A percentile compares a stretch with the other conserved stretches of the same genome.
phyloP scores from a whole-genome alignment of 2,797 vertebrate genomes.

The Epinephelus awoara region DNA sequence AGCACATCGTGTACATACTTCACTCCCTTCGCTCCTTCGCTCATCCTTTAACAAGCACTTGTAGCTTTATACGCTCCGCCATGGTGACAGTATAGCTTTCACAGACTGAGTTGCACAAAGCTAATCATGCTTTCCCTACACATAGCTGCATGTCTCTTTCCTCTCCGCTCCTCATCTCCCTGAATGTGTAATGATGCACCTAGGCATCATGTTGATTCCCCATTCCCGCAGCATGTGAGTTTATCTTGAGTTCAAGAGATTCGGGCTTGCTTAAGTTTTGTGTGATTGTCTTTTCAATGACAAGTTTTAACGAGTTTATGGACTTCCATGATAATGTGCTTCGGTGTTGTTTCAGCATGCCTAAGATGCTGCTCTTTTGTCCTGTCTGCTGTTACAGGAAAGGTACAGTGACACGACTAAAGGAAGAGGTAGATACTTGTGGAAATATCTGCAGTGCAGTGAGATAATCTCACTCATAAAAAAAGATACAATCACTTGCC shows the following conservation, averaged over 20 bases:
- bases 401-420: not conserved
- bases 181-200: slow-evolving; percentile 9
- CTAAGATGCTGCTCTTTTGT: not conserved
- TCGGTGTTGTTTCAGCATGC: not conserved
- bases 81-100: slow-evolving; percentile 27
- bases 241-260: slow-evolving; percentile 16
- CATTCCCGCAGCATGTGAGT: not conserved
- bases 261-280: not conserved
- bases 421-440: not conserved
- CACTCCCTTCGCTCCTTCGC: not conserved
- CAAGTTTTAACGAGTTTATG: not conserved
- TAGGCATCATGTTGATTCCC: not conserved
- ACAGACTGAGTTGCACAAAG: slow-evolving; percentile 8
- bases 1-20: slow-evolving; percentile 7
- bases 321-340: not conserved
- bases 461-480: slow-evolving; percentile 27
- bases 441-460: slow-evolving; percentile 35
- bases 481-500: not conserved
- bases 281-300: not conserved
- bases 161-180: slow-evolving; percentile 12
- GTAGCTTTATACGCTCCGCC: slow-evolving; percentile 12
- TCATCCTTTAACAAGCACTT: slow-evolving; percentile 24
- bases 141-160: slow-evolving; percentile 1
- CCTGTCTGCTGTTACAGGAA: not conserved
- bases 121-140: slow-evolving; percentile 9